Base-by-base conservation (phyloP, 1,140 invertebrate species). In the Drosophila azteca region DNA sequence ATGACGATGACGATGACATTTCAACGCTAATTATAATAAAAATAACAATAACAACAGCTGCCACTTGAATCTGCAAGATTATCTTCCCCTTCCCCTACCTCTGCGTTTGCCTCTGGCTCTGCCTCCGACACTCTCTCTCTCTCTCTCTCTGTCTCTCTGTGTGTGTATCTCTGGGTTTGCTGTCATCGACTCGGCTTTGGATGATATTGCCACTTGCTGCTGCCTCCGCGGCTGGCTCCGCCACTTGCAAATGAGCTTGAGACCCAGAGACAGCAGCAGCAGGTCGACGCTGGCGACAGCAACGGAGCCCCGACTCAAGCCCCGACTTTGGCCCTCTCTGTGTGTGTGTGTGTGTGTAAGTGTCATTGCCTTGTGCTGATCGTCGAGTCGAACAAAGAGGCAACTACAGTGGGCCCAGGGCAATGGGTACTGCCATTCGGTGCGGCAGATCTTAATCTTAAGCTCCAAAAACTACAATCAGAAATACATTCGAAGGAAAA, bases 1-100 rank as follows among this genome's bases (percentile, higher is more conserved):
- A 5, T 17, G 9, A 39, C 22, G 44, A 87, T 87, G 82, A 78
- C 74, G 73, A 74, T 75, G 77, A 75, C 66, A 77, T 85, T 85
- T 82, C 51, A 78, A 82, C 82, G 82, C 82, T 85, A 85, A 85
- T 85, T 85, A 85, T 71, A 85, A 85, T 87, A 85, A 84, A 76
- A 84, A 84, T 79, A 80, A 87, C 77, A 85, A 85, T 61, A 80
- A 85, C 62, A 77, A 87, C 81, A 87, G 77, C 58, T 85, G 82
- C 65, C 82, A 85, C 82, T 85, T 63, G 61, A 85, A 76, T 46
- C 69, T 60, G 70, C 63, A 80, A 82, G 82, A 85, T 82, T 75
- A 85, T 87, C 77, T 39, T 5, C 35, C 31, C 9, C 31, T 35
- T 8, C 9, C 31, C 9, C 31, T 35, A 9, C 9, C 31, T 11